A percentile compares a stretch with the other conserved stretches of the same genome.
Conservation (phyloP, 2,888 invertebrate genomes). For the Pyralis farinalis region DNA sequence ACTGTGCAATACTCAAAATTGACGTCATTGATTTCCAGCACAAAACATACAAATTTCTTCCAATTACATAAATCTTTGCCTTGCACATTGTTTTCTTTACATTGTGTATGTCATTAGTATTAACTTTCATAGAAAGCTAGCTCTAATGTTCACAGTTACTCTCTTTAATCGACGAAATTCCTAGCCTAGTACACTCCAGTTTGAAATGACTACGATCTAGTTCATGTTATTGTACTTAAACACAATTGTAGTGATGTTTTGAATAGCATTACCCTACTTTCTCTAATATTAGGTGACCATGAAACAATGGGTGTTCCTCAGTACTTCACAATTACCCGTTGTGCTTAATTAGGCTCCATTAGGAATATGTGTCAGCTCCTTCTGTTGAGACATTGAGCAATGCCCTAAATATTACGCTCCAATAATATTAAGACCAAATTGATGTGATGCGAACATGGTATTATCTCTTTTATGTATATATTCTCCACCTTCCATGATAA, state of each 20-base stretch:
- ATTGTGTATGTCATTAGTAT: too few species aligned
- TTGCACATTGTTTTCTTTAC: too few species aligned
- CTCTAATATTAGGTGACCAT: slow-evolving; percentile 19
- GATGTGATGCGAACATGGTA: slow-evolving; percentile 7
- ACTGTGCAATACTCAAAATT: slow-evolving; percentile 35
- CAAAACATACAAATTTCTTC: slow-evolving; percentile 39
- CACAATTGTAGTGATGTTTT: slow-evolving; percentile 33
- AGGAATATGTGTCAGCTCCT: slow-evolving; percentile 70
- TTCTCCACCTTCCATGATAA: slow-evolving; percentile 63
- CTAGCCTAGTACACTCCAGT: background rate
- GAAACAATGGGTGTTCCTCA: slow-evolving; percentile 25
- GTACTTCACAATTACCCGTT: slow-evolving; percentile 43
- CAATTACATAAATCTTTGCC: too few species aligned
- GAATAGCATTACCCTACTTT: slow-evolving; percentile 32
- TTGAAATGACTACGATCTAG: slow-evolving; percentile 14
- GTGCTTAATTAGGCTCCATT: slow-evolving; percentile 67
- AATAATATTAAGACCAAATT: slow-evolving; percentile 33
- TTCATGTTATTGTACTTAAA: slow-evolving; percentile 41
- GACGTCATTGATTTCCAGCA: slow-evolving; percentile 71
- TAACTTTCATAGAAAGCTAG: too few species aligned
- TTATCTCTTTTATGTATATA: slow-evolving; percentile 45
- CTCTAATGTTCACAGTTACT: too few species aligned
- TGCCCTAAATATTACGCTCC: slow-evolving; percentile 48
- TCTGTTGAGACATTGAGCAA: slow-evolving; percentile 29
- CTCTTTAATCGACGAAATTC: too few species aligned